phyloP scores from a whole-genome alignment of 2,888 invertebrate species.

The Ochlodes sylvanus region DNA sequence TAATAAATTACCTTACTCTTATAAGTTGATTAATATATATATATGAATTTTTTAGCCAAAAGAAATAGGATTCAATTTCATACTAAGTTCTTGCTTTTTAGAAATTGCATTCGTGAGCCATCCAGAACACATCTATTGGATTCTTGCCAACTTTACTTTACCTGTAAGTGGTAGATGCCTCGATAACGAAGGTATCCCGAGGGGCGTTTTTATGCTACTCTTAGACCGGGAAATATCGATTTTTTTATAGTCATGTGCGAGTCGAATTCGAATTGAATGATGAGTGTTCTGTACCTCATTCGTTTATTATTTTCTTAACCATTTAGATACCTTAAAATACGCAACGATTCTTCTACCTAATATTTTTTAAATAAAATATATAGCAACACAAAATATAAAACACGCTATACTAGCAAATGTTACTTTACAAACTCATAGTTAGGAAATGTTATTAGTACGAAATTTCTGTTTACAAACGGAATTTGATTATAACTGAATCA shows the following conservation, averaged over 20 bases:
- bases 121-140: constrained; percentile 30
- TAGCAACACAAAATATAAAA: no score
- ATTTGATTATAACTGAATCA: no score
- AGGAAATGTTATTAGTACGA: no score
- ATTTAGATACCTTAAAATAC: no score
- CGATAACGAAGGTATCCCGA: constrained; percentile 30
- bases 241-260: neutral
- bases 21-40: no score
- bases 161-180: constrained; percentile 29
- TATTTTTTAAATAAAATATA: no score
- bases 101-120: constrained; percentile 26
- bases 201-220: constrained; percentile 14
- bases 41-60: neutral
- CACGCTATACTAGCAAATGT: no score
- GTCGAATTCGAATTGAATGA: constrained; percentile 9
- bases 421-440: no score
- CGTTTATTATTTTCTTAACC: no score
- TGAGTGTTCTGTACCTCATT: neutral
- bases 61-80: constrained; percentile 16
- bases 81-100: neutral
- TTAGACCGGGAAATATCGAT: neutral
- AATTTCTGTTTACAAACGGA: no score
- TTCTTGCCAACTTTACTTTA: constrained; percentile 25
- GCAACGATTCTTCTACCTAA: no score
- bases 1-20: no score